Conservation (phyloP, 2,888 invertebrate genomes). For the Lysandra coridon region DNA sequence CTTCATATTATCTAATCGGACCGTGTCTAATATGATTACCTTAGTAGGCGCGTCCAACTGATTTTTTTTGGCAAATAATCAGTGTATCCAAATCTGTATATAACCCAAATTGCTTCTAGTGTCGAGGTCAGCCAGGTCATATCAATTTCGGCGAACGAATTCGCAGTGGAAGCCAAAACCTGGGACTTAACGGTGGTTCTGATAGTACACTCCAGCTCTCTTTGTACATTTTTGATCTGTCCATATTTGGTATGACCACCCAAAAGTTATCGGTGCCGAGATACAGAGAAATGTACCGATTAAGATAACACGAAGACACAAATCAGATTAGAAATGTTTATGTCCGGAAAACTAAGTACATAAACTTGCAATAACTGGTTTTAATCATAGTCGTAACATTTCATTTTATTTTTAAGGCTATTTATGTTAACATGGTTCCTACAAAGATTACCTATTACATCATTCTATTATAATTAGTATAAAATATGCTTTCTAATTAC, state of each 20-base stretch:
- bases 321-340: slow-evolving; percentile 14
- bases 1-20: slow-evolving; percentile 9
- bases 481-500: slow-evolving; percentile 11
- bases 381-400: background rate
- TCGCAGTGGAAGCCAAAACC: slow-evolving; percentile 35
- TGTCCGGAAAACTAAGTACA: slow-evolving; percentile 4
- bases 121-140: slow-evolving; percentile 9
- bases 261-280: slow-evolving; percentile 14
- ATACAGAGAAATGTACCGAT: slow-evolving; percentile 16
- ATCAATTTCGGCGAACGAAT: slow-evolving; percentile 30
- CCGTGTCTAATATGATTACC: slow-evolving; percentile 3
- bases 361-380: background rate
- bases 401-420: background rate
- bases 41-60: slow-evolving; percentile 11
- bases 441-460: slow-evolving; percentile 10
- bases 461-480: background rate
- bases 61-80: slow-evolving; percentile 29
- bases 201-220: background rate
- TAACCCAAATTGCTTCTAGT: slow-evolving; percentile 24
- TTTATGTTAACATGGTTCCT: background rate
- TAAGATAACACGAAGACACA: slow-evolving; percentile 15
- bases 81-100: slow-evolving; percentile 16
- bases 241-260: slow-evolving; percentile 19
- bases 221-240: slow-evolving; percentile 34
- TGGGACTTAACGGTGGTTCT: slow-evolving; percentile 33